A percentile compares a stretch with the other conserved stretches of the same genome.
Evolutionary conservation across 2,888 invertebrate species (phyloP).

Genomic region (Busseola fusca): DNA sequence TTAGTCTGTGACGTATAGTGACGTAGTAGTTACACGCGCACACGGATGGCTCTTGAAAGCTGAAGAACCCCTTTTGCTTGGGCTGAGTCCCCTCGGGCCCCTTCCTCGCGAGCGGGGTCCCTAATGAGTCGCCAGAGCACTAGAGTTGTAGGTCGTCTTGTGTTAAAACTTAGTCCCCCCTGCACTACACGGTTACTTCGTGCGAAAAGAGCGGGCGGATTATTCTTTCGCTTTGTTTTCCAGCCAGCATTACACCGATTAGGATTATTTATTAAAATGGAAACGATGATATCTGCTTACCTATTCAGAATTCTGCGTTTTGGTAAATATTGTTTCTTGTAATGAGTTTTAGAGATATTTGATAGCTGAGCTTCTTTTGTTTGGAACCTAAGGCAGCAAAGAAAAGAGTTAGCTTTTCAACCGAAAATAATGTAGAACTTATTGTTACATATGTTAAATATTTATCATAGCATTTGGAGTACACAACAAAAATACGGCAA

Average conservation of each 20-base stretch:
- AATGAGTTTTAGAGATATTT: constrained; percentile 49
- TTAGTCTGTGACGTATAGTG: constrained; percentile 66
- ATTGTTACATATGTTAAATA: background rate
- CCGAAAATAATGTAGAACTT: background rate
- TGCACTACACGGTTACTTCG: constrained; percentile 80
- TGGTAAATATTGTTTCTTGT: constrained; percentile 49
- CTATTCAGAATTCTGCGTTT: constrained; percentile 43
- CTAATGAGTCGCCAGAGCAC: constrained; percentile 89
- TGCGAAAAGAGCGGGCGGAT: constrained; percentile 77
- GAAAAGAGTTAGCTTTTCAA: background rate
- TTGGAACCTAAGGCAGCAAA: constrained; percentile 8
- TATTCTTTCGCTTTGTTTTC: constrained; percentile 82
- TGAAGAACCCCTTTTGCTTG: constrained; percentile 83
- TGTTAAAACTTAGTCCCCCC: constrained; percentile 82
- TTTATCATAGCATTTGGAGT: background rate
- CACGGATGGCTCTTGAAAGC: constrained; percentile 80
- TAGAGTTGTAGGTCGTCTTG: constrained; percentile 86
- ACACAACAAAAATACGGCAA: background rate
- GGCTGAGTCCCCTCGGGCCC: constrained; percentile 82
- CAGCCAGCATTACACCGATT: constrained; percentile 64
- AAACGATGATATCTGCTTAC: constrained; percentile 51
- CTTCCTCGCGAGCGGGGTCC: constrained; percentile 77
- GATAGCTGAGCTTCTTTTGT: constrained; percentile 20
- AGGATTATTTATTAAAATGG: constrained; percentile 72
- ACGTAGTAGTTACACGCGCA: constrained; percentile 75